phyloP scores from a whole-genome alignment of 2,888 invertebrate species.

The Acanthoscelides obtectus region DNA sequence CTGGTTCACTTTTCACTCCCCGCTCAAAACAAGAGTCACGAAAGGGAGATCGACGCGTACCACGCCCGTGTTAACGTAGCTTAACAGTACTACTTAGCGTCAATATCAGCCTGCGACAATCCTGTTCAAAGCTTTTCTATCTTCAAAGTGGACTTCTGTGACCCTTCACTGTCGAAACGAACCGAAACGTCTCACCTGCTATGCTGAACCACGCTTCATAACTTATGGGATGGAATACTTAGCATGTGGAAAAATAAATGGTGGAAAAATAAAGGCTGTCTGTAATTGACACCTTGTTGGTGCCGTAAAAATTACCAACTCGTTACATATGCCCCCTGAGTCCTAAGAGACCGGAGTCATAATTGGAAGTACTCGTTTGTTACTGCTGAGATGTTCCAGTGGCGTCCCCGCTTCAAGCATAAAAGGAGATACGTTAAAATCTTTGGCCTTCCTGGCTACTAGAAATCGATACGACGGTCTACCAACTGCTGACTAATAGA shows the following conservation, averaged over 20 bases:
- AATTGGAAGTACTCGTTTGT: conserved; percentile 24
- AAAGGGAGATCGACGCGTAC: too few relatives aligned
- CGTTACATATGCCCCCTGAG: conserved; percentile 26
- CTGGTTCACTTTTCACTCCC: too few relatives aligned
- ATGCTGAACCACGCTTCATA: not conserved
- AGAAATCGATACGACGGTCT: too few relatives aligned
- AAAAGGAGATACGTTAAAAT: too few relatives aligned
- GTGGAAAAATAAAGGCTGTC: conserved; percentile 16
- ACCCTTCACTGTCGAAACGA: not conserved
- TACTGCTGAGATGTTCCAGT: conserved; percentile 14
- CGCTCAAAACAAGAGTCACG: too few relatives aligned
- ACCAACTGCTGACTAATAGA: too few relatives aligned
- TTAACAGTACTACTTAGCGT: too few relatives aligned
- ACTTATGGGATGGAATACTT: not conserved
- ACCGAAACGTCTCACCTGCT: not conserved
- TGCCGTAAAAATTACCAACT: conserved; percentile 22
- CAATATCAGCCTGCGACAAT: too few relatives aligned
- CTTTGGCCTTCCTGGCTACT: too few relatives aligned
- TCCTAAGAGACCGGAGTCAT: conserved; percentile 19
- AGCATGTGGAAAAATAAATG: conserved; percentile 2
- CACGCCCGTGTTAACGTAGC: too few relatives aligned
- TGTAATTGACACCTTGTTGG: conserved; percentile 25
- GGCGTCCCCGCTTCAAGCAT: conserved; percentile 6
- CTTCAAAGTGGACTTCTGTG: not conserved
- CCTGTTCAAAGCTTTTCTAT: too few relatives aligned